A percentile compares a stretch with the other conserved stretches of the same genome.
Conservation (phyloP, 2,888 invertebrate genomes). For the Tortrix viridana region DNA sequence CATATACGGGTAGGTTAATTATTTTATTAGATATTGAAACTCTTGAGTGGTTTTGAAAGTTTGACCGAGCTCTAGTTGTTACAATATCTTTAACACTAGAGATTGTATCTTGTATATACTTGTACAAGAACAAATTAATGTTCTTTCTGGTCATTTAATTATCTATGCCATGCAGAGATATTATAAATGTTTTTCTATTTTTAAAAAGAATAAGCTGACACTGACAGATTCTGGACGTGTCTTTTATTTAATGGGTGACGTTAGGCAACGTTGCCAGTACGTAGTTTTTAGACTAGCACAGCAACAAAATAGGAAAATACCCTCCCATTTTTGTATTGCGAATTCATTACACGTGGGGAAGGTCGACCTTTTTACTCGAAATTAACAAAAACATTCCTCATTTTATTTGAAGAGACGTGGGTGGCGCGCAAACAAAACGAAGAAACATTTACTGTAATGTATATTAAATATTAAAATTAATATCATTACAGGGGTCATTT, state of each 20-base stretch:
- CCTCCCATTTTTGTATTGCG: constrained; percentile 22
- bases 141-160: too few species aligned
- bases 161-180: too few species aligned
- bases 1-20: neutral
- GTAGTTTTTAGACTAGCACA: neutral
- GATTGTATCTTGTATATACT: too few species aligned
- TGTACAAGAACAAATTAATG: too few species aligned
- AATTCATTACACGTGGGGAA: constrained; percentile 17
- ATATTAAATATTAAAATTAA: constrained; percentile 38
- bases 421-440: constrained; percentile 18
- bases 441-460: constrained; percentile 21
- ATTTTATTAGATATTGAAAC: neutral
- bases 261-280: neutral
- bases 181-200: too few species aligned
- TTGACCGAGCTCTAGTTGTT: too few species aligned
- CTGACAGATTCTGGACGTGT: too few species aligned
- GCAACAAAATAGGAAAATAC: constrained; percentile 19
- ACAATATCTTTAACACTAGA: too few species aligned
- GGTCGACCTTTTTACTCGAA: constrained; percentile 21
- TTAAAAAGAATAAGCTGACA: too few species aligned
- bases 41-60: neutral
- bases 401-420: constrained; percentile 29
- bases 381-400: constrained; percentile 36
- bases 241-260: neutral
- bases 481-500: constrained; percentile 22